phyloP scores from a whole-genome alignment of 2,113 vertebrate genomes.

The Urocitellus parryii region DNA sequence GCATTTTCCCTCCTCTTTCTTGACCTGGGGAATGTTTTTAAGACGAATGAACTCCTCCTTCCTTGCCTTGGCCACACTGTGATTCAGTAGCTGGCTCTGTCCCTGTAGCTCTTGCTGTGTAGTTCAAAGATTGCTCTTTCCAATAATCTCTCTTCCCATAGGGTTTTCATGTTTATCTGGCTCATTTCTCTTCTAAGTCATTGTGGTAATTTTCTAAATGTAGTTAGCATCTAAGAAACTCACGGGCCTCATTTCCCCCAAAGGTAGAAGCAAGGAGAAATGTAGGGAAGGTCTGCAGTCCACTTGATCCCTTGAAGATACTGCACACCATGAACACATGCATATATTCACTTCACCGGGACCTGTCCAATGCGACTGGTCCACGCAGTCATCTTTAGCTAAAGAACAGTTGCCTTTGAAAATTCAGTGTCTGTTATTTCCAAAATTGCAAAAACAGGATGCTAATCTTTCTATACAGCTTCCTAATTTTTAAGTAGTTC shows the following conservation, averaged over 20 bases:
- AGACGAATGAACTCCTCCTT: conserved; percentile 15
- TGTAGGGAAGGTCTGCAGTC: background rate
- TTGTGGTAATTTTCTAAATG: background rate
- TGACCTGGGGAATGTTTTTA: conserved; percentile 39
- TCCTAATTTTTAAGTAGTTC: background rate
- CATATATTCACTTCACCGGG: background rate
- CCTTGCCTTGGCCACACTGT: background rate
- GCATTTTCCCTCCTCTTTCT: conserved; percentile 63
- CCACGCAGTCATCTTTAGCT: background rate
- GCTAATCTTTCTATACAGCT: background rate
- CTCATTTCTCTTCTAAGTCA: background rate
- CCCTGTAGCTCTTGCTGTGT: background rate
- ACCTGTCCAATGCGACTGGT: background rate
- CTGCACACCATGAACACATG: fast-evolving
- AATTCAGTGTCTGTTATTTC: background rate
- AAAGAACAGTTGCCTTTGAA: background rate
- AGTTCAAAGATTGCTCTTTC: background rate
- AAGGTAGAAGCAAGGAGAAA: background rate
- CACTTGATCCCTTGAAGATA: fast-evolving
- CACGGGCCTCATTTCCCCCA: background rate
- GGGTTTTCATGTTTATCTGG: background rate
- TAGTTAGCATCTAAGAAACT: background rate
- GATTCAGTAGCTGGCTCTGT: conserved; percentile 13
- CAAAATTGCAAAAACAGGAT: background rate
- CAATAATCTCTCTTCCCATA: background rate